Evolutionary conservation across 2,113 vertebrate genomes (phyloP), one percentile per base, ranked within the genome.

Genomic region (Ptilonorhynchus violaceus): DNA sequence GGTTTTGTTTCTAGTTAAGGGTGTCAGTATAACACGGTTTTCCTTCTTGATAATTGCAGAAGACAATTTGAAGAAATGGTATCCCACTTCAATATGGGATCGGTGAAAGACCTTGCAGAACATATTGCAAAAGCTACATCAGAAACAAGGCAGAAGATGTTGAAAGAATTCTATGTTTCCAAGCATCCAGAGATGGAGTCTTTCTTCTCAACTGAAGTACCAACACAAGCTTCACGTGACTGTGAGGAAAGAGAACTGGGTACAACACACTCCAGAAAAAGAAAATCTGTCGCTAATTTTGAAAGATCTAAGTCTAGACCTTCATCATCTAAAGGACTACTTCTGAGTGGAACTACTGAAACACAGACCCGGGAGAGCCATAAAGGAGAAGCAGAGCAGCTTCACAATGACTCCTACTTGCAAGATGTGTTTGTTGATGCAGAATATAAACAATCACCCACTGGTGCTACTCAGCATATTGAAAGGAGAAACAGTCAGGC

Each of bases 61-160:
- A 98, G 98, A 82, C 99, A 99, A 50, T 98, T 99, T 96, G 97
- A 98, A 83, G 98, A 99, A 94, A 99, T 99, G 99, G 98, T 98
- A 25, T 95, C 94, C 56, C 96, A 98, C 77, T 99, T 99, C 46
- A 97, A 98, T 39, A 98, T 97, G 33, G 35, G 91, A 80, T 98
- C 99, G 58, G 85, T 97, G 46, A 93, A 98, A 86, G 97, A 98
- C 52, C 98, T 99, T 92, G 99, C 99, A 55, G 90, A 93, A 39
- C 88, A 97, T 56, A 92, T 99, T 93, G 67, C 97, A 81, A 98
- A 95, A 83, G 96, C 97, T 84, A 96, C 97, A 58, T 99, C 99
- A 55, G 95, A 97, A 93, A 97, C 98, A 80, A 98, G 99, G 59
- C 97, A 98, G 76, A 92, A 86, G 89, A 98, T 98, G 98, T 97